These are phyloP conservation scores for Cheirogaleus major DNA, from an alignment of 2,797 vertebrate species.

Conservation along the genomic window DNA sequence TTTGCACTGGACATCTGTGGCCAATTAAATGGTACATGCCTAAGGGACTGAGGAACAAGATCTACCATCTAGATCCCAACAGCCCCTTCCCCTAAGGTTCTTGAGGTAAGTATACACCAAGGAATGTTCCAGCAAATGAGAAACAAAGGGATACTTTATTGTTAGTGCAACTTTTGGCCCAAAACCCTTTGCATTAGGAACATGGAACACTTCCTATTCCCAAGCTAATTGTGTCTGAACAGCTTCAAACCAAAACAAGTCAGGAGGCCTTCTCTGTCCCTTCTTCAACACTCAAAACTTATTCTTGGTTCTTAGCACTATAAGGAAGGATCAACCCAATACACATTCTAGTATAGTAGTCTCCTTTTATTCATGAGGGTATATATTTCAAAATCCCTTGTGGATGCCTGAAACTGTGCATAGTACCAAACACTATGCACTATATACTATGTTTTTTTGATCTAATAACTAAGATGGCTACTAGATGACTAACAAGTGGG, in stretches of 20 bases:
- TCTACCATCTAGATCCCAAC: not conserved
- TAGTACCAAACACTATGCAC: not conserved
- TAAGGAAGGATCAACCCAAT: not conserved
- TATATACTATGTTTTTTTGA: not conserved
- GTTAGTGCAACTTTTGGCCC: not conserved
- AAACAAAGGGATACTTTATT: not conserved
- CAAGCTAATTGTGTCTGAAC: not conserved
- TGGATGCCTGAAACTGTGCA: not conserved
- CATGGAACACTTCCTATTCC: not conserved
- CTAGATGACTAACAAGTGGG: not conserved
- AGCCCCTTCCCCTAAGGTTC: not conserved
- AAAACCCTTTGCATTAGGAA: not conserved
- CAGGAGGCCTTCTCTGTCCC: not conserved
- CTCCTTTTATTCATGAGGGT: not conserved
- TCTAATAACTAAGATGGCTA: not conserved
- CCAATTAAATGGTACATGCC: not conserved
- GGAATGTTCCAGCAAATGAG: not conserved
- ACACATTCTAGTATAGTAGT: not conserved
- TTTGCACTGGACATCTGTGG: not conserved
- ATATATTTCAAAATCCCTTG: not conserved
- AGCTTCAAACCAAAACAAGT: not conserved
- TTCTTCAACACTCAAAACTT: not conserved
- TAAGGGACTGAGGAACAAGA: constrained; percentile 17
- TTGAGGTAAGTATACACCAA: not conserved
- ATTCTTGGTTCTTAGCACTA: not conserved